These are phyloP conservation scores for Stramonita haemastoma DNA, from an alignment of 2,888 invertebrate genomes.

Conservation along the genomic window DNA sequence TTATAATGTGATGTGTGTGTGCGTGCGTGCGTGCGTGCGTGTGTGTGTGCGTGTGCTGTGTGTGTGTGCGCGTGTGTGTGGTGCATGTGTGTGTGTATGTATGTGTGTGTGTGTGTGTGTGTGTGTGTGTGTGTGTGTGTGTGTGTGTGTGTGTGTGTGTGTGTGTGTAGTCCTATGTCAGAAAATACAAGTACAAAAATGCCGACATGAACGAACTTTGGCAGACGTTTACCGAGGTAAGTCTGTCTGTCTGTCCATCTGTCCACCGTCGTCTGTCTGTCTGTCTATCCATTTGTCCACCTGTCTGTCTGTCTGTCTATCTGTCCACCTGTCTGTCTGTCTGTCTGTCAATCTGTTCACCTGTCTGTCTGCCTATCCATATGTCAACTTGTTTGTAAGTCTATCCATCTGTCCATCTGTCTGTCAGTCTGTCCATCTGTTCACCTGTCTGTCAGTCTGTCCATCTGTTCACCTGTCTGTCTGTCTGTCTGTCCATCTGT, in stretches of 20 bases:
- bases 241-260: constrained; percentile 1
- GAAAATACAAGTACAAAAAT: constrained; percentile 72
- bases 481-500: no score
- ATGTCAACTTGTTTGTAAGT: neutral
- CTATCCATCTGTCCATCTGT: neutral
- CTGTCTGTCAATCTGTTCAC: neutral
- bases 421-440: neutral
- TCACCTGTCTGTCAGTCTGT: neutral
- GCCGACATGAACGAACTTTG: constrained; percentile 74
- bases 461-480: no score
- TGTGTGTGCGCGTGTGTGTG: constrained; percentile 23
- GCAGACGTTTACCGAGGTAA: constrained; percentile 74
- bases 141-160: constrained; percentile 35
- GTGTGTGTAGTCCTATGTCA: constrained; percentile 67
- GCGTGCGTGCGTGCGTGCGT: neutral
- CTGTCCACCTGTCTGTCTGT: neutral
- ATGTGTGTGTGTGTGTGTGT: constrained; percentile 20
- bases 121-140: constrained; percentile 25
- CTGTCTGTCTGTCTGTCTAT: neutral
- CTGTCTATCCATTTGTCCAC: constrained; percentile 31
- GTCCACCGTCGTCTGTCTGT: constrained; percentile 4
- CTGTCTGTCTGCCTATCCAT: neutral
- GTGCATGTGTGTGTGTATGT: neutral
- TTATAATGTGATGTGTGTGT: no score
- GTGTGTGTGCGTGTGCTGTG: neutral